phyloP scores from a whole-genome alignment of 2,113 vertebrate genomes.

The Eurystomus gularis region DNA sequence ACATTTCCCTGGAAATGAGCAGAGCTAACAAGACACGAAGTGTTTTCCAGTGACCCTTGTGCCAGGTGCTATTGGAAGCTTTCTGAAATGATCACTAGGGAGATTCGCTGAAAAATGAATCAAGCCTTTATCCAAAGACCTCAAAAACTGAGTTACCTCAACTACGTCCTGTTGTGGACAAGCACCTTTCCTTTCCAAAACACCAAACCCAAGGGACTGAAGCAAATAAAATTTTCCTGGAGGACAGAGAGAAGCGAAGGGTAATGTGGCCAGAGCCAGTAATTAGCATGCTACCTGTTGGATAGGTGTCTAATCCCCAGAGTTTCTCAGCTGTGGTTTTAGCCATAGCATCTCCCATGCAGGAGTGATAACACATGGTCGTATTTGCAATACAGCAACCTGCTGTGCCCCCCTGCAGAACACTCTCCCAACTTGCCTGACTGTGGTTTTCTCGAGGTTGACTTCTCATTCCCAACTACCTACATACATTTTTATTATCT shows the following conservation, averaged over 20 bases:
- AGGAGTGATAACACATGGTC: not conserved
- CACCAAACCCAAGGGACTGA: not conserved
- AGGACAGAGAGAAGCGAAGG: not conserved
- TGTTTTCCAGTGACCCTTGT: not conserved
- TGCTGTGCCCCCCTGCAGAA: not conserved
- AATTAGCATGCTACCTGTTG: not conserved
- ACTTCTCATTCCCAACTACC: not conserved
- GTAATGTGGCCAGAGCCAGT: not conserved
- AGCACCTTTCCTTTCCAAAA: not conserved
- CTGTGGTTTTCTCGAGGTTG: not conserved
- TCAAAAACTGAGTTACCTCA: not conserved
- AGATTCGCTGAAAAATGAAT: not conserved
- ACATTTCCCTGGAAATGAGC: constrained; percentile 17
- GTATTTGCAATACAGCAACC: not conserved
- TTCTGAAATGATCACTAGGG: not conserved
- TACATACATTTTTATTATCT: not conserved
- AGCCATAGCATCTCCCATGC: not conserved
- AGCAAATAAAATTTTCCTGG: not conserved
- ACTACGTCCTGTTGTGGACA: not conserved
- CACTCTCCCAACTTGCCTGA: not conserved
- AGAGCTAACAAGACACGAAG: not conserved
- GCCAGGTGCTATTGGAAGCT: not conserved
- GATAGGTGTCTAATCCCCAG: not conserved
- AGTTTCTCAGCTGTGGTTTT: not conserved
- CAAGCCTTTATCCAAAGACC: not conserved